Evolutionary conservation across 2,888 invertebrate species (phyloP).

Genomic region (Palloptera scutellata): DNA sequence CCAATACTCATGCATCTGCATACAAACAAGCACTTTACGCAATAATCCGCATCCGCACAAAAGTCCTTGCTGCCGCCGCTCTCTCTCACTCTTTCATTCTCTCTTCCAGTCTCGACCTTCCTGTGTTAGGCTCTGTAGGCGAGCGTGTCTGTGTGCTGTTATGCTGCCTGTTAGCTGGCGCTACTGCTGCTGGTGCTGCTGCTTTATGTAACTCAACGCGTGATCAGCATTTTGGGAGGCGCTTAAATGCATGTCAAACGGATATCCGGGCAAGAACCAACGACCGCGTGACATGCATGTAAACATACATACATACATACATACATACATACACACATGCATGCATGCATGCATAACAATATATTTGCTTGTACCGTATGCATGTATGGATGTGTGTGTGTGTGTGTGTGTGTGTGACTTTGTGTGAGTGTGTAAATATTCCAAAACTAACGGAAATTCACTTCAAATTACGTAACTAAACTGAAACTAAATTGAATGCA

Average conservation of each 20-base stretch:
- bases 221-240: too few species aligned
- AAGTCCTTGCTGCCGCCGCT: too few species aligned
- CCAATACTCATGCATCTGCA: too few species aligned
- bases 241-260: constrained; percentile 17
- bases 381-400: neutral
- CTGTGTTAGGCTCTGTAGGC: neutral
- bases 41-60: too few species aligned
- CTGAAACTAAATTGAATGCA: too few species aligned
- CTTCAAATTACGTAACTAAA: too few species aligned
- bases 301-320: neutral
- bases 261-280: constrained; percentile 9
- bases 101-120: too few species aligned
- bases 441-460: too few species aligned
- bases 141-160: neutral
- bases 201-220: neutral
- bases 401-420: neutral
- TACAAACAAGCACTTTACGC: too few species aligned
- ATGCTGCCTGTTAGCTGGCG: neutral
- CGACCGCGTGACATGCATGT: constrained; percentile 13
- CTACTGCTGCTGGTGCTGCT: neutral
- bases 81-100: too few species aligned
- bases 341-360: constrained; percentile 4
- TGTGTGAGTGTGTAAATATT: neutral
- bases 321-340: neutral
- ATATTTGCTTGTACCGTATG: too few species aligned